phyloP scores from a whole-genome alignment of 2,797 vertebrate genomes.

The Poeciliopsis gracilis region DNA sequence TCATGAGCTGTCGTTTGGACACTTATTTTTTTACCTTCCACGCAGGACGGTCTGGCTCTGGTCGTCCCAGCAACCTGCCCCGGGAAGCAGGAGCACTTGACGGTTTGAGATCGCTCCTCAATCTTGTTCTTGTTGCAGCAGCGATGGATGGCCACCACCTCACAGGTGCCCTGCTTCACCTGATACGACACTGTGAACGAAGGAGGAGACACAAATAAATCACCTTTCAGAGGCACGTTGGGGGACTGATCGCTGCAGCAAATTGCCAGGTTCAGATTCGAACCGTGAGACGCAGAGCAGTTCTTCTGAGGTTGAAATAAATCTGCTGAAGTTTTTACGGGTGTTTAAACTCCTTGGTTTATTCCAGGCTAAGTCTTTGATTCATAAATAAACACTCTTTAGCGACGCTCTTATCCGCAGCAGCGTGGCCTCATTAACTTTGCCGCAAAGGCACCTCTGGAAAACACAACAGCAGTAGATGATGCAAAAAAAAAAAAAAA shows the following conservation, averaged over 20 bases:
- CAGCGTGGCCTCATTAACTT: conserved; percentile 63
- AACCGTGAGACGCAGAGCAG: conserved; percentile 25
- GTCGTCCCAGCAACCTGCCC: conserved; percentile 97
- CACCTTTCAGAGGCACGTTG: conserved; percentile 28
- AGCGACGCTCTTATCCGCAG: conserved; percentile 58
- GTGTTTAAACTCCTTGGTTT: conserved; percentile 50
- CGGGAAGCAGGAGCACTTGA: conserved; percentile 97
- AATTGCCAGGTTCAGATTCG: conserved; percentile 29
- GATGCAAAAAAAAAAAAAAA: conserved; percentile 39
- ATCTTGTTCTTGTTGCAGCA: conserved; percentile 98
- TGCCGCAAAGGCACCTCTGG: conserved; percentile 30
- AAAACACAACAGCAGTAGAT: conserved; percentile 16
- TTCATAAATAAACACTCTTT: conserved; percentile 62
- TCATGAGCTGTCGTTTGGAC: not conserved
- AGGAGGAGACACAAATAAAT: not conserved
- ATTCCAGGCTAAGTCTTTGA: conserved; percentile 51
- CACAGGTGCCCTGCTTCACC: conserved; percentile 95
- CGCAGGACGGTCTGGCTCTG: conserved; percentile 91
- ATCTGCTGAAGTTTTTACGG: conserved; percentile 59
- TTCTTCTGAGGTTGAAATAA: conserved; percentile 47
- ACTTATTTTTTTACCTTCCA: conserved; percentile 87
- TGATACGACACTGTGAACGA: conserved; percentile 86
- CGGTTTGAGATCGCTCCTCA: conserved; percentile 94
- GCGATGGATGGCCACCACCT: conserved; percentile 93
- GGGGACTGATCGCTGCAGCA: conserved; percentile 33